phyloP scores from a whole-genome alignment of 2,888 invertebrate species.

The Noctua janthina region DNA sequence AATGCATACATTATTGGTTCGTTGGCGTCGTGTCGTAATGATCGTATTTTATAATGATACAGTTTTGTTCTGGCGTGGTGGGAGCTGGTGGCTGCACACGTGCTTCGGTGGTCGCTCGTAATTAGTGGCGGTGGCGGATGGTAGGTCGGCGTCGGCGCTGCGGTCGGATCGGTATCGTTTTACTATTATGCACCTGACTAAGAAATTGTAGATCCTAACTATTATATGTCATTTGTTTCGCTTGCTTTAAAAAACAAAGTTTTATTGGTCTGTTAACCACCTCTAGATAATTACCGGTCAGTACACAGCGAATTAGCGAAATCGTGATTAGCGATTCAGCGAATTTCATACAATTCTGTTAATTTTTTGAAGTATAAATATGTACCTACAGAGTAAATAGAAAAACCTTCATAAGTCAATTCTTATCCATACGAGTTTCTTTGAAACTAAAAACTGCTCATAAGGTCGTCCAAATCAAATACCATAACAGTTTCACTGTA shows the following conservation, averaged over 20 bases:
- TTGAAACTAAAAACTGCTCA: background rate
- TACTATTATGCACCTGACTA: background rate
- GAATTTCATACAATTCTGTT: background rate
- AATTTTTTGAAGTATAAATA: background rate
- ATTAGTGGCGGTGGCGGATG: background rate
- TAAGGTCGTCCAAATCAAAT: background rate
- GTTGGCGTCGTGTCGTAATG: conserved; percentile 67
- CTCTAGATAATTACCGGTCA: background rate
- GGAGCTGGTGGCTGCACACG: conserved; percentile 25
- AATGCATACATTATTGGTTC: conserved; percentile 74
- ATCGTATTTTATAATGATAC: conserved; percentile 70
- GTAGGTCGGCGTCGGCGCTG: background rate
- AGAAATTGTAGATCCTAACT: background rate
- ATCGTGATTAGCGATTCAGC: no score
- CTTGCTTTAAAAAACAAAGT: background rate
- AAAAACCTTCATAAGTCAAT: background rate
- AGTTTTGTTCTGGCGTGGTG: conserved; percentile 58
- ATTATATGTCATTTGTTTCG: no score
- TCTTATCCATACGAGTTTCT: background rate
- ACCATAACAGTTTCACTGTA: background rate
- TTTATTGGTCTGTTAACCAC: background rate
- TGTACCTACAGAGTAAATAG: background rate
- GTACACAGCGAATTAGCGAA: no score
- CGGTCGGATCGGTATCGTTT: background rate
- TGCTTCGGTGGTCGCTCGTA: conserved; percentile 6